Evolutionary conservation across 2,797 vertebrate species (phyloP), one percentile per base, ranked within the genome.

Genomic region (Nyctalus aviator): DNA sequence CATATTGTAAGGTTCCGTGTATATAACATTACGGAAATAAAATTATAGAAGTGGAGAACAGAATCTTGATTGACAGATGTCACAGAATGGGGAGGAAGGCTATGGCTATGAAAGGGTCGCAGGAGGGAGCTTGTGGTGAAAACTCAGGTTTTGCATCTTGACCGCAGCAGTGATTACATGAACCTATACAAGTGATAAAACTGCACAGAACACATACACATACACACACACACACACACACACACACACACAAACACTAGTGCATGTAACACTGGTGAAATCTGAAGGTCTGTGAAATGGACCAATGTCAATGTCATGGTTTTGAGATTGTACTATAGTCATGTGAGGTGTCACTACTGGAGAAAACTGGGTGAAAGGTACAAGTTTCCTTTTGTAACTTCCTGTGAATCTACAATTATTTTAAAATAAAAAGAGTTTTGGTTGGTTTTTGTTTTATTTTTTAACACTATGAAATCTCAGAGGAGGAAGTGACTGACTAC

Each of bases 311-410:
- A 3, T 27, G 62, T 64, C 32, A 30, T 15, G 66, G 30, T 35
- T 64, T 41, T 88, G n/a, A 27, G 55, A 73, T 13, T 48, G 27
- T 15, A 6, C 23, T 62, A 3, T 0, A 55, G 30, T 48, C 25
- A 85, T 0, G 0, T 0, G 25, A 5, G 15, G 12, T 73, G 32
- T 18, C 48, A 53, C 17, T 41, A 35, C 0, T 9, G 10, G 17
- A 44, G 32, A 20, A 32, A 83, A 35, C 18, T 5, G 12, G 35
- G 30, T 32, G 13, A 88, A 57, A 30, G 11, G 1, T 46, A 27
- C 32, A 73, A 64, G 37, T 12, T 32, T 18, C n/a, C 17, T 76
- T 71, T 35, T 68, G 27, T 18, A 55, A 62, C 11, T 73, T 44
- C 8, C 75, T 59, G 7, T 27, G n/a, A 55, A 15, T 78, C n/a